These are phyloP conservation scores for Anoplophora glabripennis DNA, from an alignment of 1,140 invertebrate species.

Conservation along the genomic window DNA sequence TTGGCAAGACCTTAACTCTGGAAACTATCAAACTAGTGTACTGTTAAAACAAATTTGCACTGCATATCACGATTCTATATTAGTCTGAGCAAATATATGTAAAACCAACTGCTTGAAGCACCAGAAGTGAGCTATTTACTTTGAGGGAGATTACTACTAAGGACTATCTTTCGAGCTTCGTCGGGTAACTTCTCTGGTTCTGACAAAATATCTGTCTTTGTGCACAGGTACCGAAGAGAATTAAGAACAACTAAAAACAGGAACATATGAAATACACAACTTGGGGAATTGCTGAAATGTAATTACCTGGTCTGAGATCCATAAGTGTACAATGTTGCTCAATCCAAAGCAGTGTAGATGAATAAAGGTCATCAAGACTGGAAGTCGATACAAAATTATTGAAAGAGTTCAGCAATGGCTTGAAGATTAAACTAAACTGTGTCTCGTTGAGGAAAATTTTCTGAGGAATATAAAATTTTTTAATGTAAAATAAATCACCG, in stretches of 20 bases:
- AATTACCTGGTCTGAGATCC: constrained; percentile 83
- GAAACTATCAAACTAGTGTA: background rate
- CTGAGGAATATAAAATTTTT: no score
- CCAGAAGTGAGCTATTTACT: background rate
- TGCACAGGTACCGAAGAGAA: constrained; percentile 85
- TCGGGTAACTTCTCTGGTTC: constrained; percentile 84
- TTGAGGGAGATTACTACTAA: background rate
- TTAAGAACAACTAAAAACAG: constrained; percentile 80
- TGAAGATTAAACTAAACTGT: constrained; percentile 89
- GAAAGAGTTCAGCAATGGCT: constrained; percentile 84
- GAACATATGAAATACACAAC: constrained; percentile 23
- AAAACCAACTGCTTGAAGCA: background rate
- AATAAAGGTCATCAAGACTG: constrained; percentile 87
- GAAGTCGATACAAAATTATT: constrained; percentile 87
- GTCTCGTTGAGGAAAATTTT: constrained; percentile 47
- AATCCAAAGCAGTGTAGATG: constrained; percentile 88
- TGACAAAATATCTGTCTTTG: constrained; percentile 88
- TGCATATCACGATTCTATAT: constrained; percentile 17
- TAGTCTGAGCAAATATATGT: background rate
- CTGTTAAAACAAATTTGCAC: constrained; percentile 14
- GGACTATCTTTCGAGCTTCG: constrained; percentile 63
- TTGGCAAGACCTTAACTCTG: constrained; percentile 3
- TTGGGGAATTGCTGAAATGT: background rate
- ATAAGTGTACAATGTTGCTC: constrained; percentile 94
- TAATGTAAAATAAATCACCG: no score